Base-by-base conservation (phyloP, 2,113 vertebrate species). In the Propithecus coquereli region DNA sequence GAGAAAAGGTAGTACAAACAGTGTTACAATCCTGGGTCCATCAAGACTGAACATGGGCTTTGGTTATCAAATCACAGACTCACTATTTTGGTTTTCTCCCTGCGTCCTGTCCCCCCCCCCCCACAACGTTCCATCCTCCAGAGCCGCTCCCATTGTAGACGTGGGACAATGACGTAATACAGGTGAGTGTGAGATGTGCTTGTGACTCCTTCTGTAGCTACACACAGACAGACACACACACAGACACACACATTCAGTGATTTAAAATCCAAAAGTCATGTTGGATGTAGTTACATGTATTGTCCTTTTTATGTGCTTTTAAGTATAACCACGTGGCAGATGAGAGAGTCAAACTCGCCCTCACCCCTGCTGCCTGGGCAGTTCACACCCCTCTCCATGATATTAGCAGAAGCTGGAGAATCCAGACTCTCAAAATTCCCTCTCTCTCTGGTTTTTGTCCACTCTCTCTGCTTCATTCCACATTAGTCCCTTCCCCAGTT, bases 111-210 rank as follows among this genome's bases (percentile, higher is more conserved):
- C 40, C 34, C 11, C 57, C n/a, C 37, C 30, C 5, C n/a, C 17
- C 30, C 8, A 7, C 0, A 32, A 25, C 2, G 17, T 5, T 16
- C 6, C 23, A 10, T 13, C 61, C 4, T 82, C n/a, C 43, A 57
- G 14, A 76, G 77, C 47, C 43, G 18, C 16, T 37, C 6, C 3
- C 52, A 43, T 34, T 5, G 5, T 11, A 34, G 37, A 57, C 10
- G 16, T 32, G 27, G 30, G 61, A 8, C 4, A 1, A 30, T 4
- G 5, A 54, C 2, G 0, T 4, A 8, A 50, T 27, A 23, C 6
- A 30, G n/a, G 59, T n/a, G 59, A 13, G 34, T 16, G 11, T 17
- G 83, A 47, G 5, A 20, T 34, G 32, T 20, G 13, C 10, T 68
- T 1, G 50, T 73, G 47, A 30, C 8, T n/a, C 8, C 7, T 74